Evolutionary conservation across 2,888 invertebrate species (phyloP).

Genomic region (Mongoloraphidia duomilia): DNA sequence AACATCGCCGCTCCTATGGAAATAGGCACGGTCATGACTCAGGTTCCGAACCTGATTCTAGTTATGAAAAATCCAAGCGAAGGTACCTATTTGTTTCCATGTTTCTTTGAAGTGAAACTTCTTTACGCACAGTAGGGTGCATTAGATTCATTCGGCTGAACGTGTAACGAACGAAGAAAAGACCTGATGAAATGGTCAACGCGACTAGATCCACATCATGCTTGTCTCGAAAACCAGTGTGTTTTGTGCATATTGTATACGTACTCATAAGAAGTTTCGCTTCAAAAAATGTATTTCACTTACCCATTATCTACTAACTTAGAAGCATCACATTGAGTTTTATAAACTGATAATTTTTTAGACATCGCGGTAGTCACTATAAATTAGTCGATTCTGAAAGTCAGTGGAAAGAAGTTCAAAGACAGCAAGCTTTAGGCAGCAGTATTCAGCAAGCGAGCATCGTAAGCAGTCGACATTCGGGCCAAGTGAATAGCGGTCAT

Average conservation of each 20-base stretch:
- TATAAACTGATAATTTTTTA: conserved; percentile 15
- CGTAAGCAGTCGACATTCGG: conserved; percentile 36
- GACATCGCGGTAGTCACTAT: conserved; percentile 32
- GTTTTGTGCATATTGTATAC: neutral
- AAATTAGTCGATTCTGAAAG: conserved; percentile 77
- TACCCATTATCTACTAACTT: too few relatives aligned
- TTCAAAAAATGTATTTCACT: neutral
- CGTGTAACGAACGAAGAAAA: too few relatives aligned
- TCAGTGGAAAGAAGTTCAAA: conserved; percentile 80
- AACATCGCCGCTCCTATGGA: conserved; percentile 58
- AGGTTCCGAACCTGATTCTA: conserved; percentile 55
- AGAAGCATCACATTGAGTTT: neutral
- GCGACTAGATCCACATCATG: too few relatives aligned
- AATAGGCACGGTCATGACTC: conserved; percentile 47
- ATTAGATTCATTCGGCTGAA: too few relatives aligned
- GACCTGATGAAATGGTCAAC: too few relatives aligned
- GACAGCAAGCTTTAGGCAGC: conserved; percentile 47
- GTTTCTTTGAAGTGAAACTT: neutral
- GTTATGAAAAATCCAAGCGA: conserved; percentile 21
- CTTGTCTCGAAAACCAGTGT: too few relatives aligned
- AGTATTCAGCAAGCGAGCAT: conserved; percentile 57
- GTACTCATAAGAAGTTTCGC: neutral
- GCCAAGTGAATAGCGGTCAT: conserved; percentile 28
- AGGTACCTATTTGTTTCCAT: conserved; percentile 7
- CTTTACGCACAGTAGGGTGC: too few relatives aligned